A percentile compares a stretch with the other conserved stretches of the same genome.
Evolutionary conservation across 1,140 invertebrate genomes (phyloP).

Genomic region (Meloidogyne floridensis): DNA sequence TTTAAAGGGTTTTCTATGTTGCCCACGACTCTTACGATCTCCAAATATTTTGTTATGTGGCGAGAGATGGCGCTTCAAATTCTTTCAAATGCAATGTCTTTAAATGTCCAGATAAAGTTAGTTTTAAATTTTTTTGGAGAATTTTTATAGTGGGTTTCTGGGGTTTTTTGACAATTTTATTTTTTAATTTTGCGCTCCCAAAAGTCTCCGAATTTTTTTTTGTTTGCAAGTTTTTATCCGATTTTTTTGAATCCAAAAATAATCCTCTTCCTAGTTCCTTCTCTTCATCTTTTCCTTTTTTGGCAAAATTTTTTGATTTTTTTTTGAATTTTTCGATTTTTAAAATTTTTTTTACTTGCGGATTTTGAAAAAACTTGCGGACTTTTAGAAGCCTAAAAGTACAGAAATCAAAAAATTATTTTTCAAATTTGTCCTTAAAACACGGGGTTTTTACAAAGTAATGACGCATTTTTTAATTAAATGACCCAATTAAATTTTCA

Average conservation of each 20-base stretch:
- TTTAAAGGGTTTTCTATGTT: constrained; percentile 91
- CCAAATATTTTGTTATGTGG: constrained; percentile 98
- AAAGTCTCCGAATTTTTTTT: not conserved
- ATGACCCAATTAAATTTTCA: not conserved
- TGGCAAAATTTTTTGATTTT: too few relatives aligned
- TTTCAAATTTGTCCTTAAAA: too few relatives aligned
- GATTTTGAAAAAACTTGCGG: too few relatives aligned
- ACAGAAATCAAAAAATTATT: too few relatives aligned
- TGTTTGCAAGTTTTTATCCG: not conserved
- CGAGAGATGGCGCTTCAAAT: constrained; percentile 87
- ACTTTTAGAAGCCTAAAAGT: too few relatives aligned
- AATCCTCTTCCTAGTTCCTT: not conserved
- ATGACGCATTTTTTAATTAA: not conserved
- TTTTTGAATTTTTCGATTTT: too few relatives aligned
- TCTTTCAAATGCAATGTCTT: constrained; percentile 98
- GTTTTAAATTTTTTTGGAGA: not conserved
- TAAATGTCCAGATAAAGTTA: constrained; percentile 91
- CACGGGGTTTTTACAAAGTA: not conserved
- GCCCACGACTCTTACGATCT: constrained; percentile 98
- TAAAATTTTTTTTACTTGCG: too few relatives aligned
- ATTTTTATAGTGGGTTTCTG: not conserved
- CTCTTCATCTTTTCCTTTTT: too few relatives aligned
- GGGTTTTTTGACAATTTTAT: not conserved
- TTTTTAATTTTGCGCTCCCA: too few relatives aligned
- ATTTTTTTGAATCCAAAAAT: too few relatives aligned